phyloP scores from a whole-genome alignment of 2,888 invertebrate genomes.

The Lasius platythorax region DNA sequence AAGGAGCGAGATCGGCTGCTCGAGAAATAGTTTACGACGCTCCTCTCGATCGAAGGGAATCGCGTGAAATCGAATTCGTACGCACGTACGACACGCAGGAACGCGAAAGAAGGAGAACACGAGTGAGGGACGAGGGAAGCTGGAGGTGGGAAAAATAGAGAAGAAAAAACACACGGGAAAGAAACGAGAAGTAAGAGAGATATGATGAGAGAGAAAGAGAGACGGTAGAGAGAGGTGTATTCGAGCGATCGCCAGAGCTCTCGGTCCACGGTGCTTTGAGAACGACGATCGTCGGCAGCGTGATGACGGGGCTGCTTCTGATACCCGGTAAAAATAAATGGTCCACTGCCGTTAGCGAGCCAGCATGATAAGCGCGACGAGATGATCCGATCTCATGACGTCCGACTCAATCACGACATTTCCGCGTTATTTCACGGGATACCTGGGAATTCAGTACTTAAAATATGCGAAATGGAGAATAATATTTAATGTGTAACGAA shows the following conservation, averaged over 20 bases:
- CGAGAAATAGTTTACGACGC: conserved; percentile 70
- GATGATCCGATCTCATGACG: conserved; percentile 48
- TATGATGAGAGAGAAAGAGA: not conserved
- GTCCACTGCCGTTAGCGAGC: conserved; percentile 40
- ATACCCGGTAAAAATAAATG: conserved; percentile 51
- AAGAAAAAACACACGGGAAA: conserved; percentile 44
- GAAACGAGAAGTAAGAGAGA: conserved; percentile 13
- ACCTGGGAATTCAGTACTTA: conserved; percentile 2
- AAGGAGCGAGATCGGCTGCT: conserved; percentile 50
- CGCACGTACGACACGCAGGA: conserved; percentile 76
- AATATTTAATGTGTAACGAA: conserved; percentile 13
- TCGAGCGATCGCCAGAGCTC: conserved; percentile 58
- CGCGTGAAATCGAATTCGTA: conserved; percentile 77
- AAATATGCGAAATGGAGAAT: conserved; percentile 6
- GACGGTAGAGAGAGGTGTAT: not conserved
- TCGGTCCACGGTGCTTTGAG: conserved; percentile 51
- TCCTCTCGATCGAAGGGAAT: conserved; percentile 72
- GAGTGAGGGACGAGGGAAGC: conserved; percentile 32
- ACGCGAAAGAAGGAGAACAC: conserved; percentile 55
- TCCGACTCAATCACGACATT: conserved; percentile 50
- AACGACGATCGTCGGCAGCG: conserved; percentile 60
- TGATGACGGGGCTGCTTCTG: conserved; percentile 55
- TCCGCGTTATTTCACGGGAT: conserved; percentile 50
- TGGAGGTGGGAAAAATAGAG: conserved; percentile 29
- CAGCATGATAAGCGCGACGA: conserved; percentile 50